Evolutionary conservation across 2,888 invertebrate genomes (phyloP).

Genomic region (Anorthoa munda): DNA sequence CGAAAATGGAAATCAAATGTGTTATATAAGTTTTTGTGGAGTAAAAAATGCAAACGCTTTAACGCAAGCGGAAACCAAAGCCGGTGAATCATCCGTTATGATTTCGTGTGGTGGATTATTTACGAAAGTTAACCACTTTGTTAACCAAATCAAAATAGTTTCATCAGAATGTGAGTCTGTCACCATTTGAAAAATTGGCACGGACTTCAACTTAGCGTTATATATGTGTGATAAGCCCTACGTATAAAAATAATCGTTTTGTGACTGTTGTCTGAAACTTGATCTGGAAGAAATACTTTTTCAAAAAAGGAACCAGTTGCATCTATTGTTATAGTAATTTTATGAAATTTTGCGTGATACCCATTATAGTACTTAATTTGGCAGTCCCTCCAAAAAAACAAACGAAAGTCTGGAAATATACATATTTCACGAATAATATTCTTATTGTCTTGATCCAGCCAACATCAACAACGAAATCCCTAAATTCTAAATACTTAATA

Average conservation of each 20-base stretch:
- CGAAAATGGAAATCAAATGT: constrained; percentile 3
- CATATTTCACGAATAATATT: too few species aligned
- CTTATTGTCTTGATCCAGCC: background rate
- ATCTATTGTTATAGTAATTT: too few species aligned
- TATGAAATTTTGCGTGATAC: too few species aligned
- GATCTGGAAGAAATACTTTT: too few species aligned
- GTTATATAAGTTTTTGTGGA: constrained; percentile 2
- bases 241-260: too few species aligned
- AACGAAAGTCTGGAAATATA: too few species aligned
- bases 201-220: background rate
- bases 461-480: too few species aligned
- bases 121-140: background rate
- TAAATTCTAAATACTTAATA: too few species aligned
- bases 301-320: too few species aligned
- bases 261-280: too few species aligned
- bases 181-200: constrained; percentile 9
- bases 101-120: background rate
- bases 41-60: background rate
- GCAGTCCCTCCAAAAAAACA: too few species aligned
- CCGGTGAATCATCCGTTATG: background rate
- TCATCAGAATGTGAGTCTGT: background rate
- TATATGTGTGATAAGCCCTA: background rate
- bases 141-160: background rate
- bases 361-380: too few species aligned
- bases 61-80: background rate